Conservation (phyloP, 2,113 vertebrate species). For the Bolborhynchus lineola region DNA sequence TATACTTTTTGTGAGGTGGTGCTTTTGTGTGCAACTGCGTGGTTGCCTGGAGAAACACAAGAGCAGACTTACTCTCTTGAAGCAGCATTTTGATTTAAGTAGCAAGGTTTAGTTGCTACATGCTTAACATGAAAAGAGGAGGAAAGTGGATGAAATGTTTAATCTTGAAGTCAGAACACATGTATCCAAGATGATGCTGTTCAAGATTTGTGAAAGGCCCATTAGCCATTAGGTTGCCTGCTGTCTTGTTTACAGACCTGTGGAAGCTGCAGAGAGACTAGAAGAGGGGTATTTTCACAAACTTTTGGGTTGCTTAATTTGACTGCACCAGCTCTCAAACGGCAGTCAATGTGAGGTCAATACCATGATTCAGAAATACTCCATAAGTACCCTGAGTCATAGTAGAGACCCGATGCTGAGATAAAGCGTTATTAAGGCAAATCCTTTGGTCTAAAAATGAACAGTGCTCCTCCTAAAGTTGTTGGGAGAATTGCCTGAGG, state of each 20-base stretch:
- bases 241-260: background rate
- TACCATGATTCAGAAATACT: background rate
- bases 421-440: background rate
- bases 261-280: background rate
- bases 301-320: background rate
- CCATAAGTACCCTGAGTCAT: background rate
- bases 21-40: accelerated
- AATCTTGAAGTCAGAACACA: background rate
- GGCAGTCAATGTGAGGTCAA: background rate
- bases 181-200: background rate
- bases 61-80: background rate
- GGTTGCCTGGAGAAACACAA: background rate
- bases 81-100: background rate
- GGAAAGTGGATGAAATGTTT: background rate
- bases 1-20: background rate
- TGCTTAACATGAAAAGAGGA: background rate
- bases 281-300: background rate
- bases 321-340: background rate
- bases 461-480: background rate
- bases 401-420: background rate
- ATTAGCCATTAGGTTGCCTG: background rate
- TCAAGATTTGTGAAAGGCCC: background rate
- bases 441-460: background rate
- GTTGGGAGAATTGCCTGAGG: background rate
- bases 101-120: background rate